phyloP scores from a whole-genome alignment of 2,888 invertebrate species.

The Apodemia arnacis region DNA sequence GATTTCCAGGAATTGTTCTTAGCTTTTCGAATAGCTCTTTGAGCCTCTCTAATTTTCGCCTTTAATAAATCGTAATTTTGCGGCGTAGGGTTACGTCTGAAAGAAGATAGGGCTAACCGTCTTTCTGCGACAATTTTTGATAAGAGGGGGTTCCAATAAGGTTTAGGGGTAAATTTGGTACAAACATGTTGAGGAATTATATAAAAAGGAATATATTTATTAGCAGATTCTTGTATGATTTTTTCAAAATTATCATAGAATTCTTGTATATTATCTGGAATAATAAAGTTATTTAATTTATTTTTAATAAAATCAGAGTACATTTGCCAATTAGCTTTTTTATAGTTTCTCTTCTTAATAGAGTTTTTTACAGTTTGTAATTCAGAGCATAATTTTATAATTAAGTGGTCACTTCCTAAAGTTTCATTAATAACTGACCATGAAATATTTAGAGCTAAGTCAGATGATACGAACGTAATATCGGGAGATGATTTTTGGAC shows the following conservation, averaged over 20 bases:
- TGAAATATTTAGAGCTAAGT: neutral
- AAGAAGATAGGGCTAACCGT: slow-evolving; percentile 48
- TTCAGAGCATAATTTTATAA: neutral
- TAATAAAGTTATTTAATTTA: neutral
- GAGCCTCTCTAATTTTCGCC: slow-evolving; percentile 35
- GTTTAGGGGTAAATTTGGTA: slow-evolving; percentile 59
- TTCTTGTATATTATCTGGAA: neutral
- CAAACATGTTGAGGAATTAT: slow-evolving; percentile 25
- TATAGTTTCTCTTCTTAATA: slow-evolving; percentile 11
- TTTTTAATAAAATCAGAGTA: neutral
- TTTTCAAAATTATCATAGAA: neutral
- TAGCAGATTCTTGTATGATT: slow-evolving; percentile 20
- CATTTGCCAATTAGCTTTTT: slow-evolving; percentile 8
- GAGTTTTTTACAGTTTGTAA: neutral
- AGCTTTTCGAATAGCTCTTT: slow-evolving; percentile 29
- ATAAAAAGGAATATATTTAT: slow-evolving; percentile 38
- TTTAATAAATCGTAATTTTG: slow-evolving; percentile 50
- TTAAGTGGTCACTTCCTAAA: neutral
- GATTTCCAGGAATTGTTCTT: slow-evolving; percentile 56
- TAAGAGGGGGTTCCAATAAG: slow-evolving; percentile 60
- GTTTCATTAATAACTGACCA: slow-evolving; percentile 12
- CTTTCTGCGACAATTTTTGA: slow-evolving; percentile 66
- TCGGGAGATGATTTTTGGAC: slow-evolving; percentile 23
- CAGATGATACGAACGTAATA: slow-evolving; percentile 14
- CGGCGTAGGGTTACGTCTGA: slow-evolving; percentile 68